Conservation (phyloP, 2,797 vertebrate genomes). For the Coregonus sp. region DNA sequence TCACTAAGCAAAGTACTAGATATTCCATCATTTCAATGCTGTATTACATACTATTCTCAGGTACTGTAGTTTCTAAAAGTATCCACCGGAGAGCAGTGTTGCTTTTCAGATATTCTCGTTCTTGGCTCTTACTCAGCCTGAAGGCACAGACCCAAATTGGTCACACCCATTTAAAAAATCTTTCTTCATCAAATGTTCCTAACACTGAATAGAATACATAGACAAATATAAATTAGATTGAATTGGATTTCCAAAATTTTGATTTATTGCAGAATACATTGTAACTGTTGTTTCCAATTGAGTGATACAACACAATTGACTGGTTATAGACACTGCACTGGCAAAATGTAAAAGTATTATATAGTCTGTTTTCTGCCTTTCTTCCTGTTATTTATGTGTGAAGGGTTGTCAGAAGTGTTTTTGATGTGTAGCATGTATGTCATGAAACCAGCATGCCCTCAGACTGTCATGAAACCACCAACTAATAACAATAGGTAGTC, state of each 20-base stretch:
- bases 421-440: too few relatives aligned
- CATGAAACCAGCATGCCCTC: too few relatives aligned
- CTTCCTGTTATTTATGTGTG: background rate
- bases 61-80: background rate
- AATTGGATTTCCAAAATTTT: background rate
- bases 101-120: constrained; percentile 28
- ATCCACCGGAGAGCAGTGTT: constrained; percentile 69
- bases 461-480: background rate
- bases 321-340: background rate
- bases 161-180: background rate
- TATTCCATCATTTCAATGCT: too few relatives aligned
- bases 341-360: background rate
- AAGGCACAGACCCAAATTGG: background rate
- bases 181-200: too few relatives aligned
- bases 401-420: too few relatives aligned
- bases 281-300: background rate
- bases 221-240: background rate
- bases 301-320: constrained; percentile 2
- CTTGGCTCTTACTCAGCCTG: background rate
- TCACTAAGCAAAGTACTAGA: background rate
- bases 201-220: background rate
- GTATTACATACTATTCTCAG: too few relatives aligned
- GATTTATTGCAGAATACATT: background rate
- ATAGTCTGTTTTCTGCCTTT: background rate
- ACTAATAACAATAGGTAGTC: background rate